Percentiles rank a stretch among this genome's conserved stretches.
These are phyloP conservation scores for Acholoe squamosa DNA, from an alignment of 2,888 invertebrate genomes.

Conservation along the genomic window DNA sequence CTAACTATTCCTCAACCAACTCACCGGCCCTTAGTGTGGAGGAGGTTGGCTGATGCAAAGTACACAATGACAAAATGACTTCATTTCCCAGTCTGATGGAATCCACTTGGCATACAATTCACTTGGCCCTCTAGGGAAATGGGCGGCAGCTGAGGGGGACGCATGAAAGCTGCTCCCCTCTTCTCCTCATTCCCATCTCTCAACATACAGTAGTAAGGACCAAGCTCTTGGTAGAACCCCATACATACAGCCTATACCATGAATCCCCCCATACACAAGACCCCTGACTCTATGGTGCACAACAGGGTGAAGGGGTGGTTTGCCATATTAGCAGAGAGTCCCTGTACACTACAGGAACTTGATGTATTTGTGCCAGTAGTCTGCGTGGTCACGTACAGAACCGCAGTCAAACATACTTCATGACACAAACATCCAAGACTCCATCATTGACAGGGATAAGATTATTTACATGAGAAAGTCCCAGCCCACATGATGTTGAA, in stretches of 20 bases:
- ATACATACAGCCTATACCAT: not conserved
- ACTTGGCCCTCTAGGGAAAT: not conserved
- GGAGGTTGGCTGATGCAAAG: constrained; percentile 27
- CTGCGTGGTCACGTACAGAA: constrained; percentile 5
- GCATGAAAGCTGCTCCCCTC: not conserved
- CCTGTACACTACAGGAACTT: not conserved
- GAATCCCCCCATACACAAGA: no score
- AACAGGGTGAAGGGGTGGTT: not conserved
- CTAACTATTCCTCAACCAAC: constrained; percentile 8
- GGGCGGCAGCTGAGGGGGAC: not conserved
- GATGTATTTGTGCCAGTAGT: not conserved
- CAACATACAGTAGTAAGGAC: not conserved
- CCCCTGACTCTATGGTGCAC: no score
- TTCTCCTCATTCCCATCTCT: not conserved
- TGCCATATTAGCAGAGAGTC: not conserved
- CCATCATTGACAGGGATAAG: no score
- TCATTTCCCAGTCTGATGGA: constrained; percentile 59
- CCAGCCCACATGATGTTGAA: no score
- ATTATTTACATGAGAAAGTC: no score
- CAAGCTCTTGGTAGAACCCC: not conserved
- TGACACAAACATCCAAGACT: no score
- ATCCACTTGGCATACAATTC: constrained; percentile 59
- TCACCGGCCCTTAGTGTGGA: not conserved
- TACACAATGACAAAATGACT: constrained; percentile 58
- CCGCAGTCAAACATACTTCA: not conserved